These are phyloP conservation scores for Pseudomyrmex sp. DNA, from an alignment of 1,140 invertebrate genomes.

Conservation along the genomic window DNA sequence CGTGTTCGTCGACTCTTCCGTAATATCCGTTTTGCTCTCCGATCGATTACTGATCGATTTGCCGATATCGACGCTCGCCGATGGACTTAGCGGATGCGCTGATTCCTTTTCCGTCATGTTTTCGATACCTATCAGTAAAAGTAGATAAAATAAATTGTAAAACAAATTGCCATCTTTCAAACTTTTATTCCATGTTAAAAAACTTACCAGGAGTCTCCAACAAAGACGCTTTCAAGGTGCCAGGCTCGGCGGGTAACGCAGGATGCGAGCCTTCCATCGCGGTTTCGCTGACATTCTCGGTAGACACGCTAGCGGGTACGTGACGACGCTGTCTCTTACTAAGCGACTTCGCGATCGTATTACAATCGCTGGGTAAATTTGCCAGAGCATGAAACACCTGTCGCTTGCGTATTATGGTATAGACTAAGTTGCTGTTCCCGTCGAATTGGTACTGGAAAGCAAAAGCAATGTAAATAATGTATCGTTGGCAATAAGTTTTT, in stretches of 20 bases:
- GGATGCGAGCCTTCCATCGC: conserved; percentile 94
- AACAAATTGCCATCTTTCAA: not conserved
- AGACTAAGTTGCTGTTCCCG: conserved; percentile 99
- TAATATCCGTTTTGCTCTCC: conserved; percentile 65
- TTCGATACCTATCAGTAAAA: conserved; percentile 89
- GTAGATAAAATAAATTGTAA: conserved; percentile 5
- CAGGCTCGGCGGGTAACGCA: conserved; percentile 95
- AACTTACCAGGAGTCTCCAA: conserved; percentile 92
- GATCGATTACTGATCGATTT: conserved; percentile 63
- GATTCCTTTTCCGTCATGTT: conserved; percentile 98
- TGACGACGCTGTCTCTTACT: conserved; percentile 88
- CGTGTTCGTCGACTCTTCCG: conserved; percentile 60
- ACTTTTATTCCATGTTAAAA: not conserved
- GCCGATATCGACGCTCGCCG: conserved; percentile 74
- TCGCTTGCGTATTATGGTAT: conserved; percentile 99
- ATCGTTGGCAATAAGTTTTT: not conserved
- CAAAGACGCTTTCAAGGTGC: conserved; percentile 95
- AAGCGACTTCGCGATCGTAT: conserved; percentile 94
- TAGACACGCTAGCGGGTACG: conserved; percentile 80
- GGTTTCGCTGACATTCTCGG: conserved; percentile 86
- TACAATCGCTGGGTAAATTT: conserved; percentile 97
- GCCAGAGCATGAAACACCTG: conserved; percentile 98
- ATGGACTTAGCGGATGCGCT: conserved; percentile 89
- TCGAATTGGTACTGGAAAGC: conserved; percentile 96
- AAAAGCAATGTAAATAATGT: conserved; percentile 24